Evolutionary conservation across 2,113 vertebrate species (phyloP), one percentile per base, ranked within the genome.

Genomic region (Sylvilagus bachmani): DNA sequence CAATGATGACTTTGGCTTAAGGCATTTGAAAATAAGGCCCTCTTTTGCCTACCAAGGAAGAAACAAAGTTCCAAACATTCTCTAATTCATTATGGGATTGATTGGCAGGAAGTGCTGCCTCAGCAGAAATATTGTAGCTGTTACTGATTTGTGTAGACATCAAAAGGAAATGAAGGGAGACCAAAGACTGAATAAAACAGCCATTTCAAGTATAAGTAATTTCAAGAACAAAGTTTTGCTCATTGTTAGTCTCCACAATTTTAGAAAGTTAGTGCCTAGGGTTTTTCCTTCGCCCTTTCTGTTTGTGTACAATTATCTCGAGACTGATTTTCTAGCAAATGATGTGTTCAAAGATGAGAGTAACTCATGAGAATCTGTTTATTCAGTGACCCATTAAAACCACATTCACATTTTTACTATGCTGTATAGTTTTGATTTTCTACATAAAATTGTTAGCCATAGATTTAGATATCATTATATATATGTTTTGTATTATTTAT

Each of bases 311-410:
- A 81, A 74, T 97, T 97, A 95, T 97, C 97, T 98, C 84, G 97
- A 96, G 95, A 97, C 94, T 97, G 97, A 97, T 98, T 98, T 98
- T 96, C 96, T 95, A 97, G 97, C 93, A 98, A 98, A 98, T 98
- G 96, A 95, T 90, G 93, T 97, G 95, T 93, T 84, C 95, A 96
- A 96, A 97, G 96, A 86, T 97, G 96, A 96, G 92, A 96, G 97
- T 96, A 98, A 98, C 98, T 98, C 97, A 96, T 92, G 97, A 97
- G 97, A 97, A 97, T 86, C 79, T 98, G 96, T 97, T 97, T 98
- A 98, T 97, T 96, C 85, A 85, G 84, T 81, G 88, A 95, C 67
- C 95, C 97, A 98, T 98, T 98, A 96, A 98, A 97, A 81, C 90
- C 61, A 88, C 92, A 97, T 97, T 97, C 97, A 97, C 85, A 91